Base-by-base conservation (phyloP, 2,888 invertebrate genomes). In the Fragum fragum region DNA sequence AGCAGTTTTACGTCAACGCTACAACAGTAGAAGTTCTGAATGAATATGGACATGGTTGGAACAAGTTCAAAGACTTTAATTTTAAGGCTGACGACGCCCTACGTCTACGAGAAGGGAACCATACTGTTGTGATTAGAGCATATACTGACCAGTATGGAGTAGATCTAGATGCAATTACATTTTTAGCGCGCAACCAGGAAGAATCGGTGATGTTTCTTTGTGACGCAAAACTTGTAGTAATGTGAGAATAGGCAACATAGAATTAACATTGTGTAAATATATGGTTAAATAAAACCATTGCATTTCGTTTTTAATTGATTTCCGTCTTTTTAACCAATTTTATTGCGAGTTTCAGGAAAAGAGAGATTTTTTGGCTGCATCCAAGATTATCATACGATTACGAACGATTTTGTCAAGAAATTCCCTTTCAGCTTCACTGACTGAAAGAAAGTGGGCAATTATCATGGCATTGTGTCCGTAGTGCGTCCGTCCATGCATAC, bases 121-220 rank as follows among this genome's bases (percentile, higher is more conserved):
- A 78, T 42, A 73, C 73, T 3, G 23, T 78, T n/a, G 39, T 53
- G 16, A 21, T 78, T 21, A 16, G 18, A 7, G 73, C 39, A 5
- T 16, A 57, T 18, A 73, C 78, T 1, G 78, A 78, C 23, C 73
- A 42, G 11, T 78, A 68, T 57, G 78, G 78, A 36, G 78, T 73
- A 7, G 78, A 78, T 21, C 52, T 73, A 5, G 78, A 78, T 29
- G 23, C 42, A 1, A 29, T 78, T 5, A 68, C 42, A 11, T 39
- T 78, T 18, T 16, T 55, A n/a, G 69, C 55, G 11, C 47, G 39
- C 2, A 57, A 68, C 29, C 78, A 78, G 39, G 29, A 73, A 18
- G 39, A 23, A 42, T 23, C 2, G 16, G 26, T 42, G 9, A 23
- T 39, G 14, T 23, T 78, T 16, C 26, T 75, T 14, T 75, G 75